Evolutionary conservation across 2,113 vertebrate genomes (phyloP), one percentile per base, ranked within the genome.

Genomic region (Lycaon pictus): DNA sequence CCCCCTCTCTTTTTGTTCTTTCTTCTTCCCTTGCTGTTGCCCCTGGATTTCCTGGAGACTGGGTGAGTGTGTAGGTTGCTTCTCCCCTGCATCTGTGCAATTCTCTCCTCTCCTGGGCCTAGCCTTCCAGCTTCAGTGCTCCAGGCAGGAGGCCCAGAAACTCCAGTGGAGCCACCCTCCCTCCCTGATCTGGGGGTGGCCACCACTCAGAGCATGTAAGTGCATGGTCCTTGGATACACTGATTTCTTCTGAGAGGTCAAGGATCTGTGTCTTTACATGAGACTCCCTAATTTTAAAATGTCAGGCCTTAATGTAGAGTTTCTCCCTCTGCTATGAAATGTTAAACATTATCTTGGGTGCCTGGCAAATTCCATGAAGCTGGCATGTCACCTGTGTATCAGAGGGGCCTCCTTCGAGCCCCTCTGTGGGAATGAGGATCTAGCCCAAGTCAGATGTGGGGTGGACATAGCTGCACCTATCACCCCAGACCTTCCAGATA

Each of bases 71-170:
- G 69, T 20, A 48, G 20, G 67, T 60, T 6, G 5, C 60, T 51
- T 32, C 32, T 29, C 32, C 88, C 32, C 51, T 29, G 17, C n/a
- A 23, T 12, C 37, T 35, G 1, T 5, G 10, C 56, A 25, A 0
- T 7, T 65, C 48, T 43, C n/a, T 63, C 29, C 43, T 90, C 58
- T 69, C n/a, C 9, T n/a, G 17, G 89, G n/a, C 58, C 29, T 12
- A 10, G 16, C 22, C 89, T 22, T 48, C 16, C 55, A 13, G 11
- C 35, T 76, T 19, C 22, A 0, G 19, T 0, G 0, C 43, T 37
- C 7, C 11, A 62, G 87, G 58, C 9, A 12, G 8, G 58, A 80
- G 35, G 51, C 76, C 67, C 20, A 72, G 76, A 91, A 82, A 51
- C 19, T 32, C 80, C 12, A 0, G 2, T 1, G 69, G 43, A 69